Percentiles rank a stretch among this genome's conserved stretches.
Evolutionary conservation across 1,140 invertebrate genomes (phyloP).

Genomic region (Harlomillsia oculata): DNA sequence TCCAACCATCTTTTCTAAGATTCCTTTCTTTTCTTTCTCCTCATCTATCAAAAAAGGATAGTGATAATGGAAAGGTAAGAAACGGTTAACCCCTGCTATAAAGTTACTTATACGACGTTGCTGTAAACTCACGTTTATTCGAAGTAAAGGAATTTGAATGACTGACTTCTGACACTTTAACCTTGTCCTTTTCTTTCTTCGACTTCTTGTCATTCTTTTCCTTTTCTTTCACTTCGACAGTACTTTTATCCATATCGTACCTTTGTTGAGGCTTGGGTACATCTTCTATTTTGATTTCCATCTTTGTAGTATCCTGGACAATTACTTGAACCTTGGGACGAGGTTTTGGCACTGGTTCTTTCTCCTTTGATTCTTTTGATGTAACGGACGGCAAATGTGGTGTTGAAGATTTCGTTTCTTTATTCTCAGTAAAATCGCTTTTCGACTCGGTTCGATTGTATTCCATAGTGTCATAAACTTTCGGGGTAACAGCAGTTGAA

Average conservation of each 20-base stretch:
- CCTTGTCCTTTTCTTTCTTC: constrained; percentile 22
- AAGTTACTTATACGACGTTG: not conserved
- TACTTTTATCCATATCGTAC: constrained; percentile 39
- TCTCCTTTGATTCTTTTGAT: not conserved
- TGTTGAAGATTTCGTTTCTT: not conserved
- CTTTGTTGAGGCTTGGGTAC: constrained; percentile 5
- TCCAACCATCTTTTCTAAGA: constrained; percentile 12
- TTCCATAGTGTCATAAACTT: too few relatives aligned
- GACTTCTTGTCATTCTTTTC: constrained; percentile 41
- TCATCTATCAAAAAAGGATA: too few relatives aligned
- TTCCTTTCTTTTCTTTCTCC: constrained; percentile 4
- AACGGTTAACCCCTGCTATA: too few relatives aligned
- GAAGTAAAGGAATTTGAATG: not conserved
- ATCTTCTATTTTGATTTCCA: too few relatives aligned
- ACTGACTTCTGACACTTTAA: constrained; percentile 28
- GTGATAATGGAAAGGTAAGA: too few relatives aligned
- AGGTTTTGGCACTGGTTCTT: constrained; percentile 25
- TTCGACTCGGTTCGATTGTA: too few relatives aligned
- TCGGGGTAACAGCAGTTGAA: too few relatives aligned
- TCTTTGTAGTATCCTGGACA: too few relatives aligned
- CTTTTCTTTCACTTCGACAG: constrained; percentile 35
- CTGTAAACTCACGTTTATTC: not conserved
- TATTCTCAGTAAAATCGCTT: not conserved
- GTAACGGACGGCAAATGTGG: not conserved
- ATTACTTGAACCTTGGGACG: too few relatives aligned